Base-by-base conservation (phyloP, 2,797 vertebrate species). In the Scomberomorus guttatus region DNA sequence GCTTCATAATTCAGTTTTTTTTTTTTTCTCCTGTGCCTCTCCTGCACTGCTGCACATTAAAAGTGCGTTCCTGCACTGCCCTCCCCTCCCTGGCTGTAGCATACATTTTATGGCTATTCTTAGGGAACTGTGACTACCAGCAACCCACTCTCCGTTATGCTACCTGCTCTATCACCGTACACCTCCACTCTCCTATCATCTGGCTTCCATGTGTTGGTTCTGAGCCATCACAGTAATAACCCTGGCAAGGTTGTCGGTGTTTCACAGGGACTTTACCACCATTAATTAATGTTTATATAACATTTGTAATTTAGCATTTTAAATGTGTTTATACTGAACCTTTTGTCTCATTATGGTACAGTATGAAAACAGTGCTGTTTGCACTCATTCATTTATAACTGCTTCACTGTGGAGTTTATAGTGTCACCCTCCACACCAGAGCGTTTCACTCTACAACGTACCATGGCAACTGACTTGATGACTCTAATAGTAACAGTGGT, bases 111-210 rank as follows among this genome's bases (percentile, higher is more conserved):
- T 20, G 61, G 80, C 88, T 90, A 87, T 93, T 88, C 79, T 89
- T 82, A 39, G 81, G 64, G 57, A 83, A 32, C 65, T 82, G 83
- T 91, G 89, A 91, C 89, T 91, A 90, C 90, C 71, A 72, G 63
- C 88, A 18, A 72, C 89, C 88, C 88, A 90, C 87, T 87, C 81
- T 34, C 81, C 24, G 12, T 83, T 82, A 72, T 82, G 79, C 68
- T 90, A 85, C 86, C 87, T 91, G 85, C 84, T 91, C 64, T 51
- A 69, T 90, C 88, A 52, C 64, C 63, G 39, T 58, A 78, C 81
- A 59, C 73, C 77, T 85, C 87, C 73, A 80, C 86, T 79, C 67
- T 39, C 71, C 62, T 29, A 15, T 89, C 85, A 87, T 87, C 81
- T 89, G 78, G 69, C 83, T 66, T 62, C 71, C 84, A 82, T 84